phyloP scores from a whole-genome alignment of 2,797 vertebrate species.

The Salmo trutta region DNA sequence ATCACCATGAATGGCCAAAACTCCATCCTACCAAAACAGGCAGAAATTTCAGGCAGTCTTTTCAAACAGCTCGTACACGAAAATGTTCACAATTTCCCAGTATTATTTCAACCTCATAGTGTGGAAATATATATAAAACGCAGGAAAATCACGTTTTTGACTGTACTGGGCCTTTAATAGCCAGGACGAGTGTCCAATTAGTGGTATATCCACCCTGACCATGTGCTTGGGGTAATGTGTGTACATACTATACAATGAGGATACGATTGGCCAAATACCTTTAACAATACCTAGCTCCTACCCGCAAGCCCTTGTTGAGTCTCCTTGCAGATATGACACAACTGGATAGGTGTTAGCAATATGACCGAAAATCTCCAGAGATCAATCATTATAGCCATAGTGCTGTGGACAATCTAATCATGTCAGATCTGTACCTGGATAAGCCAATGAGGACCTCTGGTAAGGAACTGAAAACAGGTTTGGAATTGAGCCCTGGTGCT shows the following conservation, averaged over 20 bases:
- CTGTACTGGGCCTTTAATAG: not conserved
- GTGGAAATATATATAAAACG: too few species aligned
- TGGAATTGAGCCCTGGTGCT: not conserved
- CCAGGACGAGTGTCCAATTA: not conserved
- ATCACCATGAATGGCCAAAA: too few species aligned
- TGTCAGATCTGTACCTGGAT: not conserved
- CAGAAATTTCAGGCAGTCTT: too few species aligned
- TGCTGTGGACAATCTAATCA: not conserved
- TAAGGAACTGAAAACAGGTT: not conserved
- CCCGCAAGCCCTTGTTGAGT: not conserved
- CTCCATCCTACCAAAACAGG: too few species aligned
- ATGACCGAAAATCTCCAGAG: not conserved
- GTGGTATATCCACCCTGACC: not conserved
- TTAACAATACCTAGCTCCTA: not conserved
- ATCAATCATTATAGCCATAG: not conserved
- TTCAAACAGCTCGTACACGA: too few species aligned
- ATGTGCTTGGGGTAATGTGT: slow-evolving; percentile 6
- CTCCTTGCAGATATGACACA: not conserved
- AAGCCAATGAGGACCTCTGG: not conserved
- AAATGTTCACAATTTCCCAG: too few species aligned
- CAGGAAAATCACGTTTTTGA: too few species aligned
- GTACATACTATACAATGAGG: not conserved
- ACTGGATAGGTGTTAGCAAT: not conserved
- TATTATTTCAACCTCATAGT: too few species aligned
- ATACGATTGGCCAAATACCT: not conserved